Evolutionary conservation across 2,113 vertebrate species (phyloP), one percentile per base, ranked within the genome.

Genomic region (Plestiodon gilberti): DNA sequence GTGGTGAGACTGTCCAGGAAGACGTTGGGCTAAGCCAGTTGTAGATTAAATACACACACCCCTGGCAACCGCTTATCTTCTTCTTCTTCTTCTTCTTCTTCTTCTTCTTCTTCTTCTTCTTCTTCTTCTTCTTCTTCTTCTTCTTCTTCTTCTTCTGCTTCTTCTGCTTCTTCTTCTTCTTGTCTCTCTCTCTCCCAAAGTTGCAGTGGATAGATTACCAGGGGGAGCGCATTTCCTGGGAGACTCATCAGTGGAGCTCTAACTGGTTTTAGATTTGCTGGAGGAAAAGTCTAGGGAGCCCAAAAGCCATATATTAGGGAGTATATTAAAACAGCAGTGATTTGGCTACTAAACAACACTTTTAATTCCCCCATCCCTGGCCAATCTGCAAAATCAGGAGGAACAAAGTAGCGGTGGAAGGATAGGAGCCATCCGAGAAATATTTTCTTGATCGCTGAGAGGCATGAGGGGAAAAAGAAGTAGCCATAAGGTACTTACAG

Each of bases 11-110:
- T 86, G 89, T 93, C n/a, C 0, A 86, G 90, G 83, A 93, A 94
- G 78, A 93, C 83, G 91, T 82, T 92, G 87, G 90, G 88, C 89
- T 95, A 93, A 94, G 71, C 89, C 91, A 89, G 88, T 93, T 91
- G 88, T 93, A 90, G 90, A 95, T 94, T 94, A 94, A 93, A 93
- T 93, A 93, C 92, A 90, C 86, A 91, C 87, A n/a, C 91, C 87
- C 59, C 57, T 93, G 89, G 92, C 91, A 93, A 13, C 81, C 62
- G 87, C 88, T 95, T 93, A 93, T 55, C 52, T 93, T n/a, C 93
- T 93, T 48, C 74, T 92, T 77, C 88, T 82, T n/a, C n/a, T n/a
- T n/a, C n/a, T n/a, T n/a, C n/a, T n/a, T n/a, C n/a, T n/a, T n/a
- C n/a, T n/a, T n/a, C n/a, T n/a, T n/a, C n/a, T n/a, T n/a, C n/a